These are phyloP conservation scores for Ibidorhyncha struthersii DNA, from an alignment of 2,113 vertebrate species.

Conservation along the genomic window DNA sequence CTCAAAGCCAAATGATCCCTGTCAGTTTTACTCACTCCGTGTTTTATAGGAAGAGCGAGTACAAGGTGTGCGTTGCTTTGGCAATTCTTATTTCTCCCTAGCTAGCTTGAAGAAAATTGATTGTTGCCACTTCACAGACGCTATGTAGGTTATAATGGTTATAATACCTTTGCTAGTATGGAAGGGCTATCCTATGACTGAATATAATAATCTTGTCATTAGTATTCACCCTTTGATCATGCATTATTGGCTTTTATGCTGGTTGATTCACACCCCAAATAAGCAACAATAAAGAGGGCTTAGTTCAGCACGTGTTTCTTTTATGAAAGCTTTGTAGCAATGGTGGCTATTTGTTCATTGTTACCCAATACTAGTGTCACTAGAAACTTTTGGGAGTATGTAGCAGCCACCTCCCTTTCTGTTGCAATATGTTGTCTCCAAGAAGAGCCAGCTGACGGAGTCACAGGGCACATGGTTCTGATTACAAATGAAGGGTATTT, in stretches of 20 bases:
- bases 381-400: neutral
- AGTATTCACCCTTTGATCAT: slow-evolving; percentile 37
- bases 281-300: neutral
- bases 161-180: neutral
- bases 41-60: neutral
- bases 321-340: neutral
- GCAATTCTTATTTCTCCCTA: neutral
- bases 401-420: neutral
- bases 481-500: neutral
- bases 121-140: neutral
- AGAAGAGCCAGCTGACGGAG: neutral
- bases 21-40: neutral
- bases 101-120: neutral
- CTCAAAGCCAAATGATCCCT: neutral
- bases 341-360: neutral
- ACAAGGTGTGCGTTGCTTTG: neutral
- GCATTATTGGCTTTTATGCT: neutral
- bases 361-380: neutral
- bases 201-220: neutral
- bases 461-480: neutral
- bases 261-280: neutral
- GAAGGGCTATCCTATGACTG: neutral
- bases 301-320: neutral
- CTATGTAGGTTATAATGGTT: neutral
- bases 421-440: neutral